Conservation (phyloP, 2,797 vertebrate genomes). For the Hoplostethus mediterraneus region DNA sequence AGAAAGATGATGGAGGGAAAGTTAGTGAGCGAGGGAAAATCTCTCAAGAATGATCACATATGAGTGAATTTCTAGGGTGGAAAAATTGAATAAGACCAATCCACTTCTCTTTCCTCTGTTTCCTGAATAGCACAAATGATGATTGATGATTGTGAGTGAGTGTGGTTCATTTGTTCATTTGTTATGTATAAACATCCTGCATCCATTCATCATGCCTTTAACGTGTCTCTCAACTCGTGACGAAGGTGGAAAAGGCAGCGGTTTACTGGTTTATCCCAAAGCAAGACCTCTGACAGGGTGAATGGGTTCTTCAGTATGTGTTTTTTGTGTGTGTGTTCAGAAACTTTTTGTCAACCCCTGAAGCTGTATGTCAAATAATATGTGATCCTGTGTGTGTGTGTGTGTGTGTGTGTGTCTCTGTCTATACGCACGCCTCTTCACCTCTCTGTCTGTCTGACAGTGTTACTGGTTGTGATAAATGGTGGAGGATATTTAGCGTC, state of each 20-base stretch:
- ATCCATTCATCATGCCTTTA: background rate
- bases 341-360: too few relatives aligned
- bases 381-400: conserved; percentile 4
- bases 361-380: background rate
- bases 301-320: conserved; percentile 22
- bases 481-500: conserved; percentile 48
- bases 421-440: too few relatives aligned
- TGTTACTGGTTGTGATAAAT: conserved; percentile 49
- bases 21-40: background rate
- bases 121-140: too few relatives aligned
- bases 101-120: too few relatives aligned
- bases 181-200: conserved; percentile 22
- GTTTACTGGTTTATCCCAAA: conserved; percentile 10
- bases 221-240: background rate
- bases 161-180: background rate
- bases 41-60: background rate
- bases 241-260: background rate
- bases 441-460: background rate
- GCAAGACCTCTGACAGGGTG: background rate
- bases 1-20: background rate
- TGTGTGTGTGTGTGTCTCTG: conserved; percentile 1
- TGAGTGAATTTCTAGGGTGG: too few relatives aligned
- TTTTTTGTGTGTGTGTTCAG: conserved; percentile 3
- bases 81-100: too few relatives aligned
- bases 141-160: background rate